Evolutionary conservation across 2,888 invertebrate species (phyloP).

Genomic region (Busseola fusca): DNA sequence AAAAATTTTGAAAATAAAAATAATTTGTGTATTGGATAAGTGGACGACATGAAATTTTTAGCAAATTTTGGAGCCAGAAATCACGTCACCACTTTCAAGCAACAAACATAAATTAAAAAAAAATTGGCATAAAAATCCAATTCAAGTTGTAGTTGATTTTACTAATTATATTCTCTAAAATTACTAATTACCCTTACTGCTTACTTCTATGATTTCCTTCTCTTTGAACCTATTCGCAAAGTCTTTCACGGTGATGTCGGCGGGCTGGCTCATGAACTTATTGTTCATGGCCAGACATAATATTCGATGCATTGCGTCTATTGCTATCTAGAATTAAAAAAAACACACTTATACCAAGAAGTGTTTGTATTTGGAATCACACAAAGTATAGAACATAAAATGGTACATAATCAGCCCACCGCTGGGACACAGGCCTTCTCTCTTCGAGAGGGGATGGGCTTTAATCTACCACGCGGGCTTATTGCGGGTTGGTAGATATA

Average conservation of each 20-base stretch:
- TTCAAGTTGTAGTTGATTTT: conserved; percentile 43
- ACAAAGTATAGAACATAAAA: not conserved
- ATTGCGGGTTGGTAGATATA: no score
- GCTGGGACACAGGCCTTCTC: no score
- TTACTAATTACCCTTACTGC: conserved; percentile 82
- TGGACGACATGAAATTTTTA: not conserved
- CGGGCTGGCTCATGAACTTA: conserved; percentile 67
- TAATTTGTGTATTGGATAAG: not conserved
- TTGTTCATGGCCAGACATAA: conserved; percentile 84
- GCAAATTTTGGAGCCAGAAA: not conserved
- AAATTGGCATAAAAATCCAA: conserved; percentile 35
- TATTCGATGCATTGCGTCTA: conserved; percentile 81
- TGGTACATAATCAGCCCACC: no score
- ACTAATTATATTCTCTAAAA: conserved; percentile 71
- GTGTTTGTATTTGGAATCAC: not conserved
- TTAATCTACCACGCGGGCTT: no score
- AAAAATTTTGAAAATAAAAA: conserved; percentile 45
- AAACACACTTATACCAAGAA: conserved; percentile 2
- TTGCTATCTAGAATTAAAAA: conserved; percentile 73
- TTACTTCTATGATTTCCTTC: conserved; percentile 76
- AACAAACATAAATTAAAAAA: conserved; percentile 10
- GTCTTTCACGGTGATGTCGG: conserved; percentile 68
- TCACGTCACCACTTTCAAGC: conserved; percentile 12
- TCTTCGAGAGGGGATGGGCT: no score
- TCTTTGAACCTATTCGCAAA: conserved; percentile 72